Conservation (phyloP, 2,797 vertebrate genomes). For the Pangasius macronema region DNA sequence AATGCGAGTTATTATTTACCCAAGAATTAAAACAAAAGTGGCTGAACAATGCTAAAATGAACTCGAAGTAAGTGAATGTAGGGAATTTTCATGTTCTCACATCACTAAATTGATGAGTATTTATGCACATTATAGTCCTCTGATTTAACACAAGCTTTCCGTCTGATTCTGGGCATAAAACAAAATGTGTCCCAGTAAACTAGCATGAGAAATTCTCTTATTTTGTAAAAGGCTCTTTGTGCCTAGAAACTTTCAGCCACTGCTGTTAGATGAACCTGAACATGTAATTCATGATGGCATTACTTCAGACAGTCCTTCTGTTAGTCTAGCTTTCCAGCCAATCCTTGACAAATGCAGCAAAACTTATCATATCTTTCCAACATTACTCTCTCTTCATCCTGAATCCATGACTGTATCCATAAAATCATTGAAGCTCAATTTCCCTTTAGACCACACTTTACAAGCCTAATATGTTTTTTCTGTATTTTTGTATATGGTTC, state of each 20-base stretch:
- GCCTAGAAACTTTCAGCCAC: background rate
- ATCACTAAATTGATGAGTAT: background rate
- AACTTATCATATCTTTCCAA: background rate
- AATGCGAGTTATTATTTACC: slow-evolving; percentile 2
- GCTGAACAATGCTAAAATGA: background rate
- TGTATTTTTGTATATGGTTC: slow-evolving; percentile 6
- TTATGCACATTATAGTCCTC: background rate
- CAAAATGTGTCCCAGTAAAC: background rate
- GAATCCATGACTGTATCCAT: background rate
- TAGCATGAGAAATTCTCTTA: background rate
- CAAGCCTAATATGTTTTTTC: slow-evolving; percentile 14
- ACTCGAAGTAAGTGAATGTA: background rate
- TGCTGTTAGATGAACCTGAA: background rate
- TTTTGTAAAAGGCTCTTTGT: background rate
- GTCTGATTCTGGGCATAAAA: background rate
- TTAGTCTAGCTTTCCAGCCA: background rate
- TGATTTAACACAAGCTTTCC: background rate
- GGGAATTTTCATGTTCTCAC: background rate
- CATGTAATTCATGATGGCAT: slow-evolving; percentile 4
- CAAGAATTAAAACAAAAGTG: background rate
- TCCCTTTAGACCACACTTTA: slow-evolving; percentile 7
- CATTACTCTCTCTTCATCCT: background rate
- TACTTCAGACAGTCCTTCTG: slow-evolving; percentile 17
- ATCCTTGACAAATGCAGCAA: background rate
- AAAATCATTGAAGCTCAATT: background rate